Evolutionary conservation across 2,888 invertebrate genomes (phyloP).

Genomic region (Amblyjoppa proteus): DNA sequence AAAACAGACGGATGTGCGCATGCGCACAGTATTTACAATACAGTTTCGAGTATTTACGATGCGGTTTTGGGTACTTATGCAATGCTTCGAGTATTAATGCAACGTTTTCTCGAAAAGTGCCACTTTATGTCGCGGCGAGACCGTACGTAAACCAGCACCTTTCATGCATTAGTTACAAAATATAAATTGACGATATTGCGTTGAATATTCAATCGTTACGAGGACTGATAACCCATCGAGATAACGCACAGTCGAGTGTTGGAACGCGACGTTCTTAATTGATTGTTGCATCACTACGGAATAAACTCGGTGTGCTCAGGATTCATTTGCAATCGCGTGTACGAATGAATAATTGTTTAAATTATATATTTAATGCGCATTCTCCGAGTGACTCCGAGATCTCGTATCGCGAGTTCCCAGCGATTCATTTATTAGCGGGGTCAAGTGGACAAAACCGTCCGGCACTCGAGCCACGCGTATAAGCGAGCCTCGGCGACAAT

Average conservation of each 20-base stretch:
- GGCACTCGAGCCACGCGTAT: background rate
- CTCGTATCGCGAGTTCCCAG: conserved; percentile 21
- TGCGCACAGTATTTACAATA: no score
- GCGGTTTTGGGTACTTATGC: no score
- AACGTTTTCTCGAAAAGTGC: no score
- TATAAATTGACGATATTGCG: conserved; percentile 9
- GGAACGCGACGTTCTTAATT: conserved; percentile 15
- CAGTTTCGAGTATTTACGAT: no score
- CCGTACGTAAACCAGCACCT: no score
- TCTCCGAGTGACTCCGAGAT: conserved; percentile 21
- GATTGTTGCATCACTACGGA: conserved; percentile 30
- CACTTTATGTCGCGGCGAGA: no score
- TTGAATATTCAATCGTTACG: background rate
- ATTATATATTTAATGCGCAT: conserved; percentile 42
- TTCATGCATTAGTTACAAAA: background rate
- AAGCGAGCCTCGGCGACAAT: background rate
- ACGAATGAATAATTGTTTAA: conserved; percentile 43
- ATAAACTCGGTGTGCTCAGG: conserved; percentile 16
- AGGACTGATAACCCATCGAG: background rate
- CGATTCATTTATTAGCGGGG: conserved; percentile 38
- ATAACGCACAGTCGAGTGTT: background rate
- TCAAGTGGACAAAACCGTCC: conserved; percentile 47
- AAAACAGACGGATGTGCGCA: no score
- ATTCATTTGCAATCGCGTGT: conserved; percentile 29
- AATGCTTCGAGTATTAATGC: no score